Evolutionary conservation across 2,797 vertebrate species (phyloP).

Genomic region (Labroides dimidiatus): DNA sequence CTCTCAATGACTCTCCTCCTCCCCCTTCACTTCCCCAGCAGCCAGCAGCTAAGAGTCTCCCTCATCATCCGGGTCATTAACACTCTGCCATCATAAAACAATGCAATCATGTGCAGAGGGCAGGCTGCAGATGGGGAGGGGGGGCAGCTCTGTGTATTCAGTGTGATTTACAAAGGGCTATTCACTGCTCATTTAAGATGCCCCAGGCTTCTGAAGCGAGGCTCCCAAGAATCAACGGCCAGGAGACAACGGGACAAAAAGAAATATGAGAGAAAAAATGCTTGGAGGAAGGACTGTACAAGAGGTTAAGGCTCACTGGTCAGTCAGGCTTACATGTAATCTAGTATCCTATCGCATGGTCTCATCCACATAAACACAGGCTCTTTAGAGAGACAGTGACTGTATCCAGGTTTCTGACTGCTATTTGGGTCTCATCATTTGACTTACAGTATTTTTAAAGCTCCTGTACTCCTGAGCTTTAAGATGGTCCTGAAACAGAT

Average conservation of each 20-base stretch:
- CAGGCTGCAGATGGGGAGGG: slow-evolving; percentile 71
- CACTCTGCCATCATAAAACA: slow-evolving; percentile 83
- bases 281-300: slow-evolving; percentile 57
- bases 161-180: slow-evolving; percentile 79
- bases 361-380: too few species aligned
- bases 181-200: slow-evolving; percentile 72
- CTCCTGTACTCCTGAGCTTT: too few species aligned
- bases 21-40: slow-evolving; percentile 40
- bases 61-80: slow-evolving; percentile 80
- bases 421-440: neutral
- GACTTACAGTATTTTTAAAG: neutral
- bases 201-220: slow-evolving; percentile 68
- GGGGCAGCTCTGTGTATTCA: slow-evolving; percentile 64
- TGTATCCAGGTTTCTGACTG: neutral
- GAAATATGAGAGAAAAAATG: slow-evolving; percentile 55
- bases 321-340: slow-evolving; percentile 22
- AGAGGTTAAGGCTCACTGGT: slow-evolving; percentile 55
- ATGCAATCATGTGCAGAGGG: slow-evolving; percentile 77
- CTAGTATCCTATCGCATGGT: too few species aligned
- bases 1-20: slow-evolving; percentile 52
- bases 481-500: too few species aligned
- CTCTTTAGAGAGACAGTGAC: too few species aligned
- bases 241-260: slow-evolving; percentile 55
- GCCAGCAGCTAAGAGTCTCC: slow-evolving; percentile 56
- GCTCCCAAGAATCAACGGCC: slow-evolving; percentile 42